phyloP scores from a whole-genome alignment of 2,888 invertebrate genomes.

The Chalcosyrphus nemorum region DNA sequence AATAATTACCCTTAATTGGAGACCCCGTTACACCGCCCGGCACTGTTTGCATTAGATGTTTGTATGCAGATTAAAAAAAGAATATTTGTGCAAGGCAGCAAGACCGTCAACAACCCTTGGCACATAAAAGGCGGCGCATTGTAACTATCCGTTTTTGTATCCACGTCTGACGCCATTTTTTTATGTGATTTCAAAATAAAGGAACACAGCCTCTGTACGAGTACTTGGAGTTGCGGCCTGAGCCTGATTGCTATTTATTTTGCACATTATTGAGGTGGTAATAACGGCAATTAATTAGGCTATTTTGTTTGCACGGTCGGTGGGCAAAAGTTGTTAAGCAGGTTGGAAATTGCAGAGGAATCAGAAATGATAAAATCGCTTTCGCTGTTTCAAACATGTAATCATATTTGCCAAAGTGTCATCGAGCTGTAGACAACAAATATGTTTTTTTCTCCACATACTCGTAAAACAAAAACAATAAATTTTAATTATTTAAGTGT shows the following conservation, averaged over 20 bases:
- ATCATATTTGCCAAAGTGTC: conserved; percentile 9
- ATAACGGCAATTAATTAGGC: conserved; percentile 51
- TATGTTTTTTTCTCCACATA: not conserved
- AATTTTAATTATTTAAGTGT: not conserved
- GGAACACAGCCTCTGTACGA: not conserved
- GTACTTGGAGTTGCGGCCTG: not conserved
- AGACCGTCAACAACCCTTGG: not conserved
- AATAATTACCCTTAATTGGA: conserved; percentile 71
- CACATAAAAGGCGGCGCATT: not conserved
- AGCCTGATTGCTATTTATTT: conserved; percentile 32
- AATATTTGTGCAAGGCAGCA: conserved; percentile 13
- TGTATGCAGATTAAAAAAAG: conserved; percentile 54
- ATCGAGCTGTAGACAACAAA: not conserved
- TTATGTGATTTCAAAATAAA: conserved; percentile 2
- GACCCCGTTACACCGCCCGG: conserved; percentile 24
- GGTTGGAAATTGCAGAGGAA: not conserved
- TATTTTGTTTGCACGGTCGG: conserved; percentile 1
- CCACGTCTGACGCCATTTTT: conserved; percentile 37
- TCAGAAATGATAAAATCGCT: not conserved
- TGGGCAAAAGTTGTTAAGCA: not conserved
- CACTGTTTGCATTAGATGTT: conserved; percentile 63
- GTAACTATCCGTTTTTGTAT: not conserved
- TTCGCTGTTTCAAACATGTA: not conserved
- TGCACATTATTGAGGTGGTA: conserved; percentile 53
- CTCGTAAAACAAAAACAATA: not conserved